Evolutionary conservation across 2,888 invertebrate species (phyloP).

Genomic region (Sinodicranocentrus sp.): DNA sequence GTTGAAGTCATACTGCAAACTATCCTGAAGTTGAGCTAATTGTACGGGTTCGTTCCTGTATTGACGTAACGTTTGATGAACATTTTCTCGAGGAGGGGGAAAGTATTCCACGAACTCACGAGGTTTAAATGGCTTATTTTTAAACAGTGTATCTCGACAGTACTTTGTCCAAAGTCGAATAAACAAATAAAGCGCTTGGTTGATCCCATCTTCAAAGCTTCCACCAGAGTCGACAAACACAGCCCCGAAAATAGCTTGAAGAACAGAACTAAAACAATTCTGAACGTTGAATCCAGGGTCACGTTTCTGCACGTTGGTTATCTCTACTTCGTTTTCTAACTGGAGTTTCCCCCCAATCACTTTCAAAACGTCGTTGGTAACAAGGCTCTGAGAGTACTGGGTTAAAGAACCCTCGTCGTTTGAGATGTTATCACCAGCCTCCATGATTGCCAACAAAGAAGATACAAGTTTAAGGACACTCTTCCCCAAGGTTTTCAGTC

Average conservation of each 20-base stretch:
- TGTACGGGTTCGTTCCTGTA: not conserved
- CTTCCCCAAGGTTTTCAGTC: constrained; percentile 2
- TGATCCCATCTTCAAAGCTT: not conserved
- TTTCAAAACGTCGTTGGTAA: not conserved
- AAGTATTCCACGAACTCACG: not conserved
- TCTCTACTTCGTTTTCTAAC: not conserved
- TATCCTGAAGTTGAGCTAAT: not conserved
- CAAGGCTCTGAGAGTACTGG: too few species aligned
- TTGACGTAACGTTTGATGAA: not conserved
- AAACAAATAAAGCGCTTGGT: not conserved
- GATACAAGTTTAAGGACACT: not conserved
- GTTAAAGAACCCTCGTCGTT: too few species aligned
- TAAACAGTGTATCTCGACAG: too few species aligned
- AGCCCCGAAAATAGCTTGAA: constrained; percentile 32
- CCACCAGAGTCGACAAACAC: constrained; percentile 21
- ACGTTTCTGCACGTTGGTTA: not conserved
- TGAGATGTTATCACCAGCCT: too few species aligned
- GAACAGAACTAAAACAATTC: not conserved
- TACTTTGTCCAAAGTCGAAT: too few species aligned
- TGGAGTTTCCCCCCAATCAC: not conserved
- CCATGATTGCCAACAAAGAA: not conserved
- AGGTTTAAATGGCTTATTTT: too few species aligned
- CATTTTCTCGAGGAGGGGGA: constrained; percentile 5
- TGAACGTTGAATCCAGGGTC: not conserved
- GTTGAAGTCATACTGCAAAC: not conserved